Base-by-base conservation (phyloP, 2,797 vertebrate species). In the Chromobotia macracanthus region DNA sequence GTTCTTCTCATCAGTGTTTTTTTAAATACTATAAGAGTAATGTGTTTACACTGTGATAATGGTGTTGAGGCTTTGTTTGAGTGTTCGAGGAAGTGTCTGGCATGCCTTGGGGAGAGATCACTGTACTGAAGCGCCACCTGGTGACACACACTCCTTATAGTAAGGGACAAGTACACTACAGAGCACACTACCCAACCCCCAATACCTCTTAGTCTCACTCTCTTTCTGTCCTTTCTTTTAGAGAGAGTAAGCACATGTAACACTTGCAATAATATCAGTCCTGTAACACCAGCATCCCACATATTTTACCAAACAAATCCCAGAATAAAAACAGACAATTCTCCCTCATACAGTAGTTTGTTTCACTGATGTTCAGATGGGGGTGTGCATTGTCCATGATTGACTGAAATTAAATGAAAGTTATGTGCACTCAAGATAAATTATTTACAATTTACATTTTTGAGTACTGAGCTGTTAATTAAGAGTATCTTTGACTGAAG, bases 91-190 rank as follows among this genome's bases (percentile, higher is more conserved):
- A 58, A 70, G 71, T 75, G 67, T 61, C 55, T 66, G 68, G 19
- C 51, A 38, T 76, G 35, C 67, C 48, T 35, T 53, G 77, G 81
- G 85, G 84, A 83, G 87, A 87, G 92, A 92, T 46, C 19, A 89
- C 91, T 96, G 95, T 97, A 94, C 93, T 94, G 92, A 96, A 96
- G 96, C 95, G 95, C 96, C 97, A 96, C 95, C 97, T 98, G 94
- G 94, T 93, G 97, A 92, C 88, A 58, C 6, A 46, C 69, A 28
- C 18, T 28, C 25, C 69, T 13, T 13, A 38, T 69, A 18, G 41
- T 68, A 12, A 55, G 56, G 23, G 51, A 48, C n/a, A 77, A 8
- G n/a, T 18, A 56, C 68, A 55, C 19, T 55, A 64, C 38, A 0
- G 68, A 71, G 15, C 48, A 31, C 19, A 15, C 13, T 21, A 19